These are phyloP conservation scores for Scaptomyza graminum DNA, from an alignment of 1,140 invertebrate genomes.

Conservation along the genomic window DNA sequence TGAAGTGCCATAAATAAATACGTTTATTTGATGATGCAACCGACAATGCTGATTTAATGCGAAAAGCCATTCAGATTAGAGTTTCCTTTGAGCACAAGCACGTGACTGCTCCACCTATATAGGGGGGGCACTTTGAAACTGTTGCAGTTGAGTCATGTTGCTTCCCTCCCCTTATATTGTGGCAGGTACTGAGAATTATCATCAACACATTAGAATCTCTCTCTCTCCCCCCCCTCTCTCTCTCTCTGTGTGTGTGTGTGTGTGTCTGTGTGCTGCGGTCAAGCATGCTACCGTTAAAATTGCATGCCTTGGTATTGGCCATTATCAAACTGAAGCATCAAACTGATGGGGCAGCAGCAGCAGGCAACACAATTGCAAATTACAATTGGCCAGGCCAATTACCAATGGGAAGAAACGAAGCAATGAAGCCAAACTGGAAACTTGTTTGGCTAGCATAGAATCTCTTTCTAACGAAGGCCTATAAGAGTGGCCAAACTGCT, in stretches of 20 bases:
- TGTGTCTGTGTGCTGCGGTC: conserved; percentile 1
- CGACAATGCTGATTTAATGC: conserved; percentile 13
- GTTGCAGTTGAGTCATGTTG: conserved; percentile 15
- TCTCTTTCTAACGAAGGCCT: conserved; percentile 21
- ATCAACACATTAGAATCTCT: conserved; percentile 39
- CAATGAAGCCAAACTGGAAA: conserved; percentile 46
- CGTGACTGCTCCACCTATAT: conserved; percentile 17
- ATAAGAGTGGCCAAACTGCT: conserved; percentile 25
- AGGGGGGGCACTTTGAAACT: neutral
- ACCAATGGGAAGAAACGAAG: conserved; percentile 57
- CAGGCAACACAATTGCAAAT: conserved; percentile 71
- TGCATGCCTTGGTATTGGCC: conserved; percentile 68
- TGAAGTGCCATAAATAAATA: conserved; percentile 17
- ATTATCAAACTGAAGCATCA: conserved; percentile 80
- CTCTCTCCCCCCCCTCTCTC: neutral
- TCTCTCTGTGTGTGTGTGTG: neutral
- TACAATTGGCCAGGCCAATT: conserved; percentile 67
- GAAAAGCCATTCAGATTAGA: neutral
- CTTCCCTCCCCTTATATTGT: conserved; percentile 12
- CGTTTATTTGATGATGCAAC: conserved; percentile 5
- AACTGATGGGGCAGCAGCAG: conserved; percentile 48
- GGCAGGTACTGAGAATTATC: conserved; percentile 36
- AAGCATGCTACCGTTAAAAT: conserved; percentile 72
- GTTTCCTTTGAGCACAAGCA: neutral
- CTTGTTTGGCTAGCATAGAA: conserved; percentile 51